Conservation (phyloP, 2,113 vertebrate species). For the Cryptomyrus ogoouensis region DNA sequence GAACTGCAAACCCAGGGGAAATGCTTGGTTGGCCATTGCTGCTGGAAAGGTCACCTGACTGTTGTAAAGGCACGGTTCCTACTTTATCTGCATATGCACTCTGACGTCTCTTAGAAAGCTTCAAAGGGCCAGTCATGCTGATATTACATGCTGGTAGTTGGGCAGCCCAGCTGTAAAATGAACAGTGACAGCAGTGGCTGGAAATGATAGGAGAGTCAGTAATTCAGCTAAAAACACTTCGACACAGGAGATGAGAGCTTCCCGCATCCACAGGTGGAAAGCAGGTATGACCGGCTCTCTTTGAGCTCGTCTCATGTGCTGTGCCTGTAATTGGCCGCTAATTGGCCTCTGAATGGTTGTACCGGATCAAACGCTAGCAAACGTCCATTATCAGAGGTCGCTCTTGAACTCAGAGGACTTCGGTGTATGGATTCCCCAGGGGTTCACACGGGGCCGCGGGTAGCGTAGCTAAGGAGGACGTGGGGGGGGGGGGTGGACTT, state of each 20-base stretch:
- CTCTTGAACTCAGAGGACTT: neutral
- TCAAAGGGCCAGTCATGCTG: neutral
- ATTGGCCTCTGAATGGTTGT: constrained; percentile 56
- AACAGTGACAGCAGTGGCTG: neutral
- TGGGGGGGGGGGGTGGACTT: neutral
- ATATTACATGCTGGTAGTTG: neutral
- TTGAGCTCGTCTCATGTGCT: constrained; percentile 8
- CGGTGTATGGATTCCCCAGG: neutral
- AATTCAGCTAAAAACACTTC: neutral
- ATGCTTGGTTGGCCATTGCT: constrained; percentile 5
- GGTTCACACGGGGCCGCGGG: neutral
- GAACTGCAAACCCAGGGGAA: constrained; percentile 4
- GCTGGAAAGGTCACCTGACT: constrained; percentile 11
- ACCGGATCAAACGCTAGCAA: constrained; percentile 56
- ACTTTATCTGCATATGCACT: neutral
- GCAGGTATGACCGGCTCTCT: neutral
- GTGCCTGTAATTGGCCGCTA: constrained; percentile 57
- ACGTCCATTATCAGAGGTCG: constrained; percentile 60
- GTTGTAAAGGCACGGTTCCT: neutral
- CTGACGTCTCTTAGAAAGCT: neutral
- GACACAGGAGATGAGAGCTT: neutral
- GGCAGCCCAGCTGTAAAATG: constrained; percentile 1
- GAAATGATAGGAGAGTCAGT: neutral
- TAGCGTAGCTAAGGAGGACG: neutral
- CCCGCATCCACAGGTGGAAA: neutral